A percentile compares a stretch with the other conserved stretches of the same genome.
phyloP scores from a whole-genome alignment of 35 echinoderm and acorn worm species.

The Stichopus chloronotus region DNA sequence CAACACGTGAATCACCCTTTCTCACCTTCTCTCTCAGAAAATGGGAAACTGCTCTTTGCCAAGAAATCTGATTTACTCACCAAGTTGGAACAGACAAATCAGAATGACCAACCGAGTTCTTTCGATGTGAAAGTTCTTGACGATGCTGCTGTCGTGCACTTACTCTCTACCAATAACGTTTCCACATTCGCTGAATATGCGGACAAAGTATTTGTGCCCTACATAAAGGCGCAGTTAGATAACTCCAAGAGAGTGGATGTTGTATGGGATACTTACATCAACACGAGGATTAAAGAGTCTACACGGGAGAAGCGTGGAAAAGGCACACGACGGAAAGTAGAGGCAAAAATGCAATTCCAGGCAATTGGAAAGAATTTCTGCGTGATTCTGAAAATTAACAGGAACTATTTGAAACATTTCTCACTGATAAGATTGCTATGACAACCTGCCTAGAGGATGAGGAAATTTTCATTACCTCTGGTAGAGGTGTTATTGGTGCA shows the following conservation, averaged over 20 bases:
- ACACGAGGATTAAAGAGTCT: no score
- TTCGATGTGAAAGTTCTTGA: no score
- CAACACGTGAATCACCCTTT: slow-evolving; percentile 44
- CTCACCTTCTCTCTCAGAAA: slow-evolving; percentile 44
- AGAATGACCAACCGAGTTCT: no score
- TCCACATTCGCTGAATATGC: no score
- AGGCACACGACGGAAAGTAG: not conserved
- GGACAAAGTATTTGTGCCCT: no score
- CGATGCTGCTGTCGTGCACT: no score
- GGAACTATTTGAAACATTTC: slow-evolving; percentile 59
- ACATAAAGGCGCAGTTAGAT: no score
- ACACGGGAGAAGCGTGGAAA: not conserved
- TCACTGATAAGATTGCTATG: slow-evolving; percentile 34
- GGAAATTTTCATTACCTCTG: slow-evolving; percentile 42
- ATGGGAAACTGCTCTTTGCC: not conserved
- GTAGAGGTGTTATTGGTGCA: no score
- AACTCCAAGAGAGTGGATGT: no score
- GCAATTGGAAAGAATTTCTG: no score
- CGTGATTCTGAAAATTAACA: slow-evolving; percentile 58
- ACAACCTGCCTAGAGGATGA: slow-evolving; percentile 1
- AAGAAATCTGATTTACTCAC: slow-evolving; percentile 29
- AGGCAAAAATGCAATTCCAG: not conserved
- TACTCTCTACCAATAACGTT: no score
- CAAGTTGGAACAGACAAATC: not conserved
- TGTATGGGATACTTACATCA: no score